Evolutionary conservation across 2,113 vertebrate species (phyloP), one percentile per base, ranked within the genome.

Genomic region (Struthio camelus): DNA sequence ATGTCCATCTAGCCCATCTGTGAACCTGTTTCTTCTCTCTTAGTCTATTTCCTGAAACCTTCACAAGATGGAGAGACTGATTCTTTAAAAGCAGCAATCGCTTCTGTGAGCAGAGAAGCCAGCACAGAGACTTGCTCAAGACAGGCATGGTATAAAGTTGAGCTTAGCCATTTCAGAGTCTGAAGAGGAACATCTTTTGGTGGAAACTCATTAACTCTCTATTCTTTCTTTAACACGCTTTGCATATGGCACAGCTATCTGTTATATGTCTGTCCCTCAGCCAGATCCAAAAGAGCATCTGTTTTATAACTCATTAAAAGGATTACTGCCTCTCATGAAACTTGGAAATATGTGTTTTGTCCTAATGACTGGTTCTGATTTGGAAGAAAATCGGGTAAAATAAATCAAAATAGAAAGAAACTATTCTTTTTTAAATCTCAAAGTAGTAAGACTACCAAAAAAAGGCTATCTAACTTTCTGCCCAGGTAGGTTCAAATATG

Each of bases 1-100:
- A 1, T 2, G 6, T 56, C 54, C 30, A 30, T 15, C 14, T 1
- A 1, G 27, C 10, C 44, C 44, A 54, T 16, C 61, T 7, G 3
- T 4, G 30, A 58, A 12, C 18, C 11, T 1, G 0, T 14, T 28
- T 10, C 30, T 75, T 34, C 34, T 32, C 61, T 67, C 70, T 53
- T 53, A 32, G 14, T 44, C 38, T 38, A 59, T 40, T 59, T 44
- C 51, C 15, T 11, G 46, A 34, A 28, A 2, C 0, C 50, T 73
- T n/a, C 40, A 8, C 19, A 10, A 11, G 32, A 13, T 14, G 64
- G 58, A 53, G 27, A 1, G 1, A n/a, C 9, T 2, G 13, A 23
- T 38, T 30, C 34, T 19, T 34, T 40, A n/a, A 23, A 18, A 46
- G 38, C 5, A 20, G 71, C 2, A 34, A 34, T 40, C 24, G 36